phyloP scores from a whole-genome alignment of 2,888 invertebrate genomes.

The Rhagium mordax region DNA sequence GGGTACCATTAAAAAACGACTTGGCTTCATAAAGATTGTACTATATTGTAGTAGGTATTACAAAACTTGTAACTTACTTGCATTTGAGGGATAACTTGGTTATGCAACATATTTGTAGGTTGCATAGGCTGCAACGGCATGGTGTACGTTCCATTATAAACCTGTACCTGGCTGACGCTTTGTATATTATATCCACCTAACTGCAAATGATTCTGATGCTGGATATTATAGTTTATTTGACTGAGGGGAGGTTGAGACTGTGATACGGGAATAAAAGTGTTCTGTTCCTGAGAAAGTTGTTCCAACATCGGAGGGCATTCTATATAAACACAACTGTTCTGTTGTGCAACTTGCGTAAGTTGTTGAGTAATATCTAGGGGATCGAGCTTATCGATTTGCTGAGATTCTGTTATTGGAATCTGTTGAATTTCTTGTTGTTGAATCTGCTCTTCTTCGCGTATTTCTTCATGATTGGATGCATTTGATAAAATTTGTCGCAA shows the following conservation, averaged over 20 bases:
- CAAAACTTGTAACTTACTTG: no score
- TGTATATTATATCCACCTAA: slow-evolving; percentile 62
- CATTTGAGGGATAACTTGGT: slow-evolving; percentile 42
- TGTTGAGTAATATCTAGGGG: slow-evolving; percentile 43
- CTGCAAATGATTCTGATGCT: slow-evolving; percentile 61
- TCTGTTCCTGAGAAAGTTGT: slow-evolving; percentile 57
- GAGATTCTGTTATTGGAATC: slow-evolving; percentile 33
- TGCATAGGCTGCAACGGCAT: slow-evolving; percentile 62
- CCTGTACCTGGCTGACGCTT: slow-evolving; percentile 62
- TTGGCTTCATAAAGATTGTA: no score
- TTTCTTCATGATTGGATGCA: slow-evolving; percentile 36
- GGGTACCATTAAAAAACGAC: no score
- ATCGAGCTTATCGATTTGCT: slow-evolving; percentile 41
- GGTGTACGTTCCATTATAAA: slow-evolving; percentile 64
- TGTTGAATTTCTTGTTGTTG: slow-evolving; percentile 45
- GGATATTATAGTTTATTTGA: slow-evolving; percentile 64
- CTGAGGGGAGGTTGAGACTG: slow-evolving; percentile 57
- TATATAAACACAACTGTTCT: slow-evolving; percentile 64
- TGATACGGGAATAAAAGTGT: slow-evolving; percentile 52
- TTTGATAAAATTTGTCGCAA: slow-evolving; percentile 64
- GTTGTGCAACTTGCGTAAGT: slow-evolving; percentile 49
- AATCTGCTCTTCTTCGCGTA: slow-evolving; percentile 15
- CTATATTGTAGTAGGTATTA: no score
- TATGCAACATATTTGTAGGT: slow-evolving; percentile 36
- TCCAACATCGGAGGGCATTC: slow-evolving; percentile 64